Evolutionary conservation across 2,797 vertebrate genomes (phyloP).

Genomic region (Sebastes variabilis): DNA sequence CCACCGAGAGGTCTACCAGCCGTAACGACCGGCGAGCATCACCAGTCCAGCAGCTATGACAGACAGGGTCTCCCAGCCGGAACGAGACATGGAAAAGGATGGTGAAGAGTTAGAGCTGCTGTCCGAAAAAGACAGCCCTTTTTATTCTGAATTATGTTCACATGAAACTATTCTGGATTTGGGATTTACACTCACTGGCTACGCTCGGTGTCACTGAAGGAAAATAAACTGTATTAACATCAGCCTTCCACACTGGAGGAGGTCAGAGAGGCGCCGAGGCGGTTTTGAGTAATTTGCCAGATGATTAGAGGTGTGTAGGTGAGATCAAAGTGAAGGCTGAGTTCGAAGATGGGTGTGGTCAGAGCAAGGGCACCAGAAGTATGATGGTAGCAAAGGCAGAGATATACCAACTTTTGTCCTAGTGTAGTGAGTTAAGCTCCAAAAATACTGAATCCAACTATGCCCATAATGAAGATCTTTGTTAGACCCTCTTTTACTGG

Average conservation of each 20-base stretch:
- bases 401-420: no score
- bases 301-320: not conserved
- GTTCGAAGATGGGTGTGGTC: not conserved
- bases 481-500: not conserved
- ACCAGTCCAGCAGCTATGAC: conserved; percentile 26
- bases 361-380: no score
- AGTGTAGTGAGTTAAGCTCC: no score
- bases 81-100: conserved; percentile 16
- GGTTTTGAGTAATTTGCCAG: not conserved
- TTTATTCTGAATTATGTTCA: conserved; percentile 11
- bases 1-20: conserved; percentile 29
- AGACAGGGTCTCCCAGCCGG: conserved; percentile 38
- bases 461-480: not conserved
- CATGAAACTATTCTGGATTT: not conserved
- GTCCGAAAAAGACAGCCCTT: not conserved
- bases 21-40: conserved; percentile 29
- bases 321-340: not conserved
- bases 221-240: not conserved
- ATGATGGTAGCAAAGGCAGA: no score
- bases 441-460: not conserved
- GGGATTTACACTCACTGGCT: not conserved
- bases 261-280: not conserved
- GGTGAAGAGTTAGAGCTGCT: conserved; percentile 8
- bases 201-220: not conserved
- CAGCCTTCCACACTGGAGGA: not conserved